Conservation (phyloP, 2,888 invertebrate species). For the Bombylius major region DNA sequence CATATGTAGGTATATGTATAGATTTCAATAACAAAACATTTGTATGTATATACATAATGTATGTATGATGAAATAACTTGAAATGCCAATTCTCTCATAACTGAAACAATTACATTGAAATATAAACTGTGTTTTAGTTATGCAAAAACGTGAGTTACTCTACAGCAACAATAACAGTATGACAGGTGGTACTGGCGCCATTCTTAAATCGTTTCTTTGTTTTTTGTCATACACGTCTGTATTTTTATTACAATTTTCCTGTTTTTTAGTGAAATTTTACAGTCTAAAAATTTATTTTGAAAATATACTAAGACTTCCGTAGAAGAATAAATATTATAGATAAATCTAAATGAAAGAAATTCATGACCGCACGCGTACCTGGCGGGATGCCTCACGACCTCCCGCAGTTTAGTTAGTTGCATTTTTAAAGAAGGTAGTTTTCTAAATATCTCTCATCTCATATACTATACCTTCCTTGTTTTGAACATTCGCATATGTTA, state of each 20-base stretch:
- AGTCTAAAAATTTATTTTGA: background rate
- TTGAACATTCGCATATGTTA: too few species aligned
- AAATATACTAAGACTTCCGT: background rate
- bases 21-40: too few species aligned
- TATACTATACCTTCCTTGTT: background rate
- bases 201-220: background rate
- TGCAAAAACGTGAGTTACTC: conserved; percentile 10
- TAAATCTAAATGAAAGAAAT: background rate
- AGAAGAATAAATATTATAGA: background rate
- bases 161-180: background rate
- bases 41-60: too few species aligned
- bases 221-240: background rate
- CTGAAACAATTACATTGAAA: too few species aligned
- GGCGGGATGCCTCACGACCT: conserved; percentile 8
- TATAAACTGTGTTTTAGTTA: background rate
- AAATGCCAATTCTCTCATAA: too few species aligned
- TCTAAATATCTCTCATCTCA: background rate
- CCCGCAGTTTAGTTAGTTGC: conserved; percentile 1
- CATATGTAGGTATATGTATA: too few species aligned
- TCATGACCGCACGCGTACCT: conserved; percentile 5
- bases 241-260: background rate
- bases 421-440: background rate
- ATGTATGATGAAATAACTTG: too few species aligned
- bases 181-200: conserved; percentile 4
- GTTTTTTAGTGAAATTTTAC: background rate